Conservation (phyloP, 2,888 invertebrate species). For the Metalampra italica region DNA sequence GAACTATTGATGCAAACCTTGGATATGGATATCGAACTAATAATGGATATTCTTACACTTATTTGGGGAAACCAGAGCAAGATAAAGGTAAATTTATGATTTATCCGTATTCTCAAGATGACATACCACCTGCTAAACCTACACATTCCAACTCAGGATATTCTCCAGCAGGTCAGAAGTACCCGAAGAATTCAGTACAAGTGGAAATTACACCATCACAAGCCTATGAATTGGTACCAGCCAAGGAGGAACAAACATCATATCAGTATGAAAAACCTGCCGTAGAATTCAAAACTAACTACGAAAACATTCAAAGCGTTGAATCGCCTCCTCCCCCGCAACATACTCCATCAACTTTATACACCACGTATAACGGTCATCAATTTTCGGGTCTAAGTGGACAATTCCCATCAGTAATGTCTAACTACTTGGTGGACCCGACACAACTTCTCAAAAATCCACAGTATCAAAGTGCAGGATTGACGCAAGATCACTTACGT, state of each 20-base stretch:
- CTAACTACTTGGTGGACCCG: conserved; percentile 67
- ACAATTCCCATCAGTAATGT: conserved; percentile 68
- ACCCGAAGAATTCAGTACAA: conserved; percentile 38
- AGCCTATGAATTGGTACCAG: conserved; percentile 69
- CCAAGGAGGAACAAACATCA: conserved; percentile 42
- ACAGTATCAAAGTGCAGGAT: conserved; percentile 69
- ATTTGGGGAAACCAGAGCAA: conserved; percentile 65
- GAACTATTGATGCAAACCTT: conserved; percentile 85
- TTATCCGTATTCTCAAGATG: conserved; percentile 84
- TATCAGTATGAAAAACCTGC: conserved; percentile 55
- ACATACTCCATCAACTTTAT: conserved; percentile 50
- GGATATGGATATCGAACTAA: conserved; percentile 83
- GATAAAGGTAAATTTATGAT: conserved; percentile 79
- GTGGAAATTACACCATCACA: conserved; percentile 80
- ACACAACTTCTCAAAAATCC: conserved; percentile 62
- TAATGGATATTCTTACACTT: conserved; percentile 69
- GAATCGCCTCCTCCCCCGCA: conserved; percentile 38
- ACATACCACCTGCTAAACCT: conserved; percentile 64
- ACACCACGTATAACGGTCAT: conserved; percentile 69
- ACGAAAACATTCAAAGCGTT: conserved; percentile 38
- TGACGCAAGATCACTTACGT: conserved; percentile 69
- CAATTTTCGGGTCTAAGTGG: conserved; percentile 63
- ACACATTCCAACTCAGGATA: conserved; percentile 19
- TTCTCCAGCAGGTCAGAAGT: conserved; percentile 1
- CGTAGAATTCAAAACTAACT: conserved; percentile 42